Base-by-base conservation (phyloP, 2,888 invertebrate species). In the Xanthia togata region DNA sequence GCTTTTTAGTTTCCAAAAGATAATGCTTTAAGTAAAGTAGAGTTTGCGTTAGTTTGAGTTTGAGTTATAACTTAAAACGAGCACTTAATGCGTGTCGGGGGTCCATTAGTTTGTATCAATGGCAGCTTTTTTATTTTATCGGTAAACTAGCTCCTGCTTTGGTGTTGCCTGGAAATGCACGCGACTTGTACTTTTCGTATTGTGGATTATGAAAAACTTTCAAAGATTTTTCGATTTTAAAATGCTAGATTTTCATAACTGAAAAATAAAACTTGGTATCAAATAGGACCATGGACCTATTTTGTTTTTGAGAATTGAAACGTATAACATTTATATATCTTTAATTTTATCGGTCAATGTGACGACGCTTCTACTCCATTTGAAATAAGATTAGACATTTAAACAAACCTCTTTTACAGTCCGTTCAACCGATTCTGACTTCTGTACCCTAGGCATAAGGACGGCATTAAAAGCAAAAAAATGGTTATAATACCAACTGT, bases 31-130 rank as follows among this genome's bases (percentile, higher is more conserved):
- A 64, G 82, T 82, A 76, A 64, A 73, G 76, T 74, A 63, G 26
- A 79, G 69, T 85, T 85, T 78, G 68, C 73, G 83, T 77, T 65
- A 62, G 73, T 62, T 83, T 72, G 79, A 83, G 77, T 75, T 81
- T n/a, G 78, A 77, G 70, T 76, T 83, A 64, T 73, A 80, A 84
- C 38, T 86, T 70, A 67, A 84, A 87, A 69, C 38, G 70, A 57
- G 31, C 55, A 60, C 70, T 71, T 79, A 79, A 88, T 79, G 82
- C 84, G 81, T 86, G 87, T 83, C 59, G 57, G n/a, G 69, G 44
- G 47, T 84, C 92, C 91, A 92, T 93, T 93, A 92, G 89, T 75
- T 80, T 69, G 73, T 88, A 88, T 89, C 90, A 89, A 86, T 90
- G 84, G 86, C 23, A 59, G 38, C 11, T 89, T 84, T 78, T 82